A percentile compares a stretch with the other conserved stretches of the same genome.
Conservation (phyloP, 2,113 vertebrate species). For the Malurus melanocephalus region DNA sequence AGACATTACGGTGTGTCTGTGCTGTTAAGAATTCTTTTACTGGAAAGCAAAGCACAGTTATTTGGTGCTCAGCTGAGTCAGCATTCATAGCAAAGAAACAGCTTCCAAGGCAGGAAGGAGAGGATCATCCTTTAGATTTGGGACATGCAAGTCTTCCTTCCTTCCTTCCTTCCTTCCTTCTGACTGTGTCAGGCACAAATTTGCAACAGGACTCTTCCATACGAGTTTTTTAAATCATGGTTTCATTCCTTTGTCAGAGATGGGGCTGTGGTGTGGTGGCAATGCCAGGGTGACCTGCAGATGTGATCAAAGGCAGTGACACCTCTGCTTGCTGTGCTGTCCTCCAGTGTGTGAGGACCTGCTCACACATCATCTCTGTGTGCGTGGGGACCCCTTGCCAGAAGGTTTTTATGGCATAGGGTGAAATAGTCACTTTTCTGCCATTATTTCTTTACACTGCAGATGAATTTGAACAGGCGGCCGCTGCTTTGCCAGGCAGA, state of each 20-base stretch:
- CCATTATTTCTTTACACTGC: not conserved
- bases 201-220: not conserved
- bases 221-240: not conserved
- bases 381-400: not conserved
- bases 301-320: not conserved
- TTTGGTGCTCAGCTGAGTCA: not conserved
- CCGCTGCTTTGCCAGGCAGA: not conserved
- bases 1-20: not conserved
- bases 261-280: not conserved
- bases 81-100: not conserved
- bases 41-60: not conserved
- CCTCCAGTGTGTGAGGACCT: not conserved
- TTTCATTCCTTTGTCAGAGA: not conserved
- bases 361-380: not conserved
- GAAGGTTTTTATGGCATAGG: not conserved
- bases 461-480: not conserved
- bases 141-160: not conserved
- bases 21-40: not conserved
- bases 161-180: not conserved
- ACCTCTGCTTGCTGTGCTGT: fast-evolving
- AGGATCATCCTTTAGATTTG: not conserved
- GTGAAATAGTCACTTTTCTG: not conserved
- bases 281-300: not conserved
- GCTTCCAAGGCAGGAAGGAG: not conserved
- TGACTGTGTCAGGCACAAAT: not conserved